Evolutionary conservation across 2,113 vertebrate species (phyloP).

Genomic region (Salvelinus alpinus): DNA sequence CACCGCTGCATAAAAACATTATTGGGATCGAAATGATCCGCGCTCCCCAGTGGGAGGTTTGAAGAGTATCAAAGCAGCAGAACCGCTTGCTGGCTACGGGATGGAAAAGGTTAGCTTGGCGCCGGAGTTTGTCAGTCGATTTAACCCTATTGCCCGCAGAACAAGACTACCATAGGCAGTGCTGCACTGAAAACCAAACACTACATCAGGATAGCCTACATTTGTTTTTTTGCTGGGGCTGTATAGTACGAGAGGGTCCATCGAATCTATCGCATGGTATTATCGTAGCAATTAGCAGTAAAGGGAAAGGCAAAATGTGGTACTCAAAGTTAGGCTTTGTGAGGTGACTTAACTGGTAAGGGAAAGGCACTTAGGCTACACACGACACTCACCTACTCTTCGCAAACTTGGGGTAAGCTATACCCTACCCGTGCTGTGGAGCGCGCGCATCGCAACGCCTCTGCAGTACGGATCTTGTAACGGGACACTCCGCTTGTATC

Average conservation of each 20-base stretch:
- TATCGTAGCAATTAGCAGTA: not conserved
- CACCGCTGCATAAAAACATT: not conserved
- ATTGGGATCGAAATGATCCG: not conserved
- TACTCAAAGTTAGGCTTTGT: not conserved
- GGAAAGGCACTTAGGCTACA: not conserved
- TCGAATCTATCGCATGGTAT: not conserved
- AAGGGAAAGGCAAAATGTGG: not conserved
- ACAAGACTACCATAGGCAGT: no score
- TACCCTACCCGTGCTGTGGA: not conserved
- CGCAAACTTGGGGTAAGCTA: slow-evolving; percentile 1
- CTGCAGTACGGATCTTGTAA: slow-evolving; percentile 1
- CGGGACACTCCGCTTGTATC: slow-evolving; percentile 1
- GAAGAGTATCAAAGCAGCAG: not conserved
- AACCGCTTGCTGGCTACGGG: not conserved
- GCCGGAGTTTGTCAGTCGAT: not conserved
- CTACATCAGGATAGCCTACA: no score
- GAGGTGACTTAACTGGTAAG: no score
- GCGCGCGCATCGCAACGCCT: not conserved
- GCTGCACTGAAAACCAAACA: no score
- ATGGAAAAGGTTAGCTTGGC: not conserved
- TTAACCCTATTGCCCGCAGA: no score
- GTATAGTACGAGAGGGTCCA: not conserved
- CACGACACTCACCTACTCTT: not conserved
- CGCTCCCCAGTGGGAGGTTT: not conserved
- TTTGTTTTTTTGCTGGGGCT: not conserved